Percentiles rank a stretch among this genome's conserved stretches.
phyloP scores from a whole-genome alignment of 2,113 vertebrate genomes.

The Rhinoptilus africanus region DNA sequence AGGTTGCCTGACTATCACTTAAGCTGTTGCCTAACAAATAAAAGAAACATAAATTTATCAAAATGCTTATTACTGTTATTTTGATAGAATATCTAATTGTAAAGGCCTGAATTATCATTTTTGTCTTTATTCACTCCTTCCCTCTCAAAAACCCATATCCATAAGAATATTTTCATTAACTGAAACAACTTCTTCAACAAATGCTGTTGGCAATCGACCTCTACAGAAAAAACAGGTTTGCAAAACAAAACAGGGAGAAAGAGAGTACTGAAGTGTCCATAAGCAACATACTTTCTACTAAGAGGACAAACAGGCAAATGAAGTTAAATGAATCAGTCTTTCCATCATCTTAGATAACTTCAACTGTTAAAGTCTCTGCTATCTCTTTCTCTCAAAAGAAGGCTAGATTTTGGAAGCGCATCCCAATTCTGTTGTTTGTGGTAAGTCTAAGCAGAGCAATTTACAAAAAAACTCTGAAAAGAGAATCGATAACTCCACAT shows the following conservation, averaged over 20 bases:
- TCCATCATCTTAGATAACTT: not conserved
- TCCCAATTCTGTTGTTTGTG: not conserved
- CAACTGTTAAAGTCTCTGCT: not conserved
- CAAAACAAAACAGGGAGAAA: not conserved
- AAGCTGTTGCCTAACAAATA: not conserved
- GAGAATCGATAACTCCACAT: not conserved
- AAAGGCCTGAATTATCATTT: not conserved
- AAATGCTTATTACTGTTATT: not conserved
- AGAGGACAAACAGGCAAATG: not conserved
- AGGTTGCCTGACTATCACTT: not conserved
- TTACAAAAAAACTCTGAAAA: not conserved
- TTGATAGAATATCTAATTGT: not conserved
- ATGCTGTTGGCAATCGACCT: not conserved
- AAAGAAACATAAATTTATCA: not conserved
- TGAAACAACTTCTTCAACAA: not conserved
- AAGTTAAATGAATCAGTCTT: not conserved
- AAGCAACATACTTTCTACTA: not conserved
- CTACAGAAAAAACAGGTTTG: not conserved
- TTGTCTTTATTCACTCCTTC: not conserved
- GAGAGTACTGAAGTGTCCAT: not conserved
- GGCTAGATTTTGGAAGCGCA: not conserved
- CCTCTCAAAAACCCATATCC: not conserved
- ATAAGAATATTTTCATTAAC: not conserved
- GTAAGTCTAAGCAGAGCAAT: not conserved
- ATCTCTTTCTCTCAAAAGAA: not conserved